Conservation (phyloP, 2,113 vertebrate species). For the Lasiurus cinereus region DNA sequence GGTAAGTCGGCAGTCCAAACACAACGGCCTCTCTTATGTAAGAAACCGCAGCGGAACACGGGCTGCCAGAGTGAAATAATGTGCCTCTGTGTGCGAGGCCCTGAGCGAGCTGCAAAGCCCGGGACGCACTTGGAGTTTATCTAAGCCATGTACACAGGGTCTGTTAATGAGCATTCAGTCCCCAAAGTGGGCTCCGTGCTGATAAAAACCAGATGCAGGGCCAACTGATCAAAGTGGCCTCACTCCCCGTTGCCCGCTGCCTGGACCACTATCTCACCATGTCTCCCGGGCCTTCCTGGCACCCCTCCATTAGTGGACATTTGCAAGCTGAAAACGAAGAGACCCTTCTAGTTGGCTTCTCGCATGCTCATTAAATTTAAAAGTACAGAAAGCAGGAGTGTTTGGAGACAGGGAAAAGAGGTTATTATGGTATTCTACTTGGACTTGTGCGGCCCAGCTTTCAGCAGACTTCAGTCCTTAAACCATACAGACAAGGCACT, state of each 20-base stretch:
- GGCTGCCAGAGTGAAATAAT: conserved; percentile 88
- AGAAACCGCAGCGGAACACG: conserved; percentile 85
- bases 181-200: conserved; percentile 60
- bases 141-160: conserved; percentile 49
- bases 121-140: conserved; percentile 35
- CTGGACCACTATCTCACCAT: fast-evolving
- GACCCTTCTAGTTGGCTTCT: conserved; percentile 21
- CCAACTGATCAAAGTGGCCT: conserved; percentile 6
- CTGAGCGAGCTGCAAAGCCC: conserved; percentile 1
- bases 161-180: conserved; percentile 71
- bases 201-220: conserved; percentile 84
- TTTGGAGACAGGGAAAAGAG: background rate
- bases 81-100: conserved; percentile 83
- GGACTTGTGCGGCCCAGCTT: conserved; percentile 58
- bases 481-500: conserved; percentile 39
- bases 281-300: background rate
- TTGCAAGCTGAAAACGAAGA: conserved; percentile 26
- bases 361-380: conserved; percentile 47
- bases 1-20: conserved; percentile 80
- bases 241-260: fast-evolving
- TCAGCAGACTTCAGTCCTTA: conserved; percentile 57
- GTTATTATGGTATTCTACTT: background rate
- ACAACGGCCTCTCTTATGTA: conserved; percentile 87
- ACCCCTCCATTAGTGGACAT: background rate
- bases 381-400: background rate